These are phyloP conservation scores for Zosterops japonicus DNA, from an alignment of 2,113 vertebrate genomes.

Conservation along the genomic window DNA sequence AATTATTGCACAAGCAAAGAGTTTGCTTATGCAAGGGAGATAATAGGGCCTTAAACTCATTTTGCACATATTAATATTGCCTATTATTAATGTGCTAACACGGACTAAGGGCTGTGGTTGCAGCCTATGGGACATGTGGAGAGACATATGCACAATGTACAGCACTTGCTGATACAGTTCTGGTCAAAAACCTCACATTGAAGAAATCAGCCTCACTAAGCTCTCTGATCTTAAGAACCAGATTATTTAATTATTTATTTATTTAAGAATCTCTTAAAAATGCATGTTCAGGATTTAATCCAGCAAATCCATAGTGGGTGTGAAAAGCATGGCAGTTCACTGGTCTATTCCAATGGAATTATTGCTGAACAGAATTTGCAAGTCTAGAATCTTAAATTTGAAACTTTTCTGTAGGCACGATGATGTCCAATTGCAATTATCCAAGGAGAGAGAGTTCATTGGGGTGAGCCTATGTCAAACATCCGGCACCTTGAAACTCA, in stretches of 20 bases:
- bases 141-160: not conserved
- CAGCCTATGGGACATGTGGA: not conserved
- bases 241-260: not conserved
- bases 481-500: not conserved
- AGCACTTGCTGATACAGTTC: not conserved
- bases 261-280: not conserved
- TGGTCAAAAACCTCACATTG: not conserved
- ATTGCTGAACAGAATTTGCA: not conserved
- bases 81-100: not conserved
- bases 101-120: not conserved
- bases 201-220: not conserved
- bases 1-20: not conserved
- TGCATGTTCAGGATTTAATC: not conserved
- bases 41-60: not conserved
- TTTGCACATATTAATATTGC: not conserved
- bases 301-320: not conserved
- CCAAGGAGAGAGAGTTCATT: not conserved
- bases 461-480: not conserved
- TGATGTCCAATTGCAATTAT: not conserved
- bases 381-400: not conserved
- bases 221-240: not conserved
- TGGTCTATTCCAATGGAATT: not conserved
- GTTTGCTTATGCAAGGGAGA: not conserved
- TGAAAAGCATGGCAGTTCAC: not conserved
- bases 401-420: not conserved